Evolutionary conservation across 2,888 invertebrate genomes (phyloP).

Genomic region (Oligia fasciuncula): DNA sequence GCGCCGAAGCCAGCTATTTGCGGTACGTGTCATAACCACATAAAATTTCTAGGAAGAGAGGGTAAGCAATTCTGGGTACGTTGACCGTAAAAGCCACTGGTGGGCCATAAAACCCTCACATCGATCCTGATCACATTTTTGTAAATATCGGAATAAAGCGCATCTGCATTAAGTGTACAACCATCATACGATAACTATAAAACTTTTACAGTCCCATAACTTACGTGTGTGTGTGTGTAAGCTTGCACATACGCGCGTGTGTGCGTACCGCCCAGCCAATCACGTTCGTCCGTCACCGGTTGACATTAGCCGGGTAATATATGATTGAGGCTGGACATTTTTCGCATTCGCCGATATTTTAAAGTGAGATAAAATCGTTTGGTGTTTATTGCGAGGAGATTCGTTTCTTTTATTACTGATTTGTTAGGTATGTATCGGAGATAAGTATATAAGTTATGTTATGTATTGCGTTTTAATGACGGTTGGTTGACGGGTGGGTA

Average conservation of each 20-base stretch:
- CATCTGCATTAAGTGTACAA: conserved; percentile 67
- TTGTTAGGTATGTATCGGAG: conserved; percentile 58
- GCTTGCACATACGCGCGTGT: conserved; percentile 50
- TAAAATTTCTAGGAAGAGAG: conserved; percentile 38
- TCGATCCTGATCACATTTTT: conserved; percentile 64
- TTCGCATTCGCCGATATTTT: conserved; percentile 83
- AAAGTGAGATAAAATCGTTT: conserved; percentile 81
- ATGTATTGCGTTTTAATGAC: conserved; percentile 60
- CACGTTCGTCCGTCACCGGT: conserved; percentile 74
- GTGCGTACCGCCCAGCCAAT: conserved; percentile 74
- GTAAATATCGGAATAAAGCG: conserved; percentile 61
- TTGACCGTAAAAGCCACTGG: conserved; percentile 47
- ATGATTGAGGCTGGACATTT: conserved; percentile 83
- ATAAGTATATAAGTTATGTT: conserved; percentile 61
- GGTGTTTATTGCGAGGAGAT: conserved; percentile 78
- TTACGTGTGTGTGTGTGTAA: conserved; percentile 67
- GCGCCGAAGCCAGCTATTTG: conserved; percentile 25
- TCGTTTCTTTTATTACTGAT: conserved; percentile 71
- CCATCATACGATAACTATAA: conserved; percentile 73
- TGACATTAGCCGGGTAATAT: conserved; percentile 84
- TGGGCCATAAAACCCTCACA: conserved; percentile 58
- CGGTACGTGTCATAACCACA: conserved; percentile 28
- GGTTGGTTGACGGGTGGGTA: conserved; percentile 51
- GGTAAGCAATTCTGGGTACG: conserved; percentile 29
- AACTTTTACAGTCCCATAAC: conserved; percentile 83